Evolutionary conservation across 2,797 vertebrate genomes (phyloP).

Genomic region (Echiichthys vipera): DNA sequence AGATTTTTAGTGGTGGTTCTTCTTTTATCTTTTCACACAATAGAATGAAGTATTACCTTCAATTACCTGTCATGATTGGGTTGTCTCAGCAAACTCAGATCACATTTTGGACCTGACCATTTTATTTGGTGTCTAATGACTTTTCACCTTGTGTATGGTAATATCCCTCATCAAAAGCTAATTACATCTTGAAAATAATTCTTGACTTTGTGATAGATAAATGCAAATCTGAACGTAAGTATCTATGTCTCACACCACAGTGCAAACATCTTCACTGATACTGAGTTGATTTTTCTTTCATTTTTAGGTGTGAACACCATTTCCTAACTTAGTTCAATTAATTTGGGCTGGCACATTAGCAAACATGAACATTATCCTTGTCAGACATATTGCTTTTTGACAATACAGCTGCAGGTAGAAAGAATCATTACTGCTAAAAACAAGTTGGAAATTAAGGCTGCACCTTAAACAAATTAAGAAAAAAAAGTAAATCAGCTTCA

Average conservation of each 20-base stretch:
- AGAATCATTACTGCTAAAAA: slow-evolving; percentile 36
- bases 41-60: slow-evolving; percentile 60
- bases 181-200: slow-evolving; percentile 60
- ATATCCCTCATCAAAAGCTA: slow-evolving; percentile 57
- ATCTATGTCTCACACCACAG: slow-evolving; percentile 35
- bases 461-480: slow-evolving; percentile 27
- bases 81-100: slow-evolving; percentile 52
- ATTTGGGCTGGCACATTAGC: slow-evolving; percentile 59
- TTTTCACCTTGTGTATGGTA: slow-evolving; percentile 53
- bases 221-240: slow-evolving; percentile 52
- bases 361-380: slow-evolving; percentile 57
- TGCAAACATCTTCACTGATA: slow-evolving; percentile 58
- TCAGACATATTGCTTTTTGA: slow-evolving; percentile 54
- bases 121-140: slow-evolving; percentile 58
- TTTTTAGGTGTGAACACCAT: slow-evolving; percentile 39
- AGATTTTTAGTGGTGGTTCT: slow-evolving; percentile 54
- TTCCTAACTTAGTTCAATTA: slow-evolving; percentile 58
- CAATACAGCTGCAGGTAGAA: slow-evolving; percentile 47
- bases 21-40: slow-evolving; percentile 60
- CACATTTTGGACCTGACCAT: slow-evolving; percentile 38
- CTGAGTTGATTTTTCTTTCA: slow-evolving; percentile 43
- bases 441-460: slow-evolving; percentile 35
- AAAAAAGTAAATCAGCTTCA: slow-evolving; percentile 33
- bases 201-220: slow-evolving; percentile 52
- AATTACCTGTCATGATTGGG: slow-evolving; percentile 51